Evolutionary conservation across 2,888 invertebrate species (phyloP).

Genomic region (Tanytarsus gracilentus): DNA sequence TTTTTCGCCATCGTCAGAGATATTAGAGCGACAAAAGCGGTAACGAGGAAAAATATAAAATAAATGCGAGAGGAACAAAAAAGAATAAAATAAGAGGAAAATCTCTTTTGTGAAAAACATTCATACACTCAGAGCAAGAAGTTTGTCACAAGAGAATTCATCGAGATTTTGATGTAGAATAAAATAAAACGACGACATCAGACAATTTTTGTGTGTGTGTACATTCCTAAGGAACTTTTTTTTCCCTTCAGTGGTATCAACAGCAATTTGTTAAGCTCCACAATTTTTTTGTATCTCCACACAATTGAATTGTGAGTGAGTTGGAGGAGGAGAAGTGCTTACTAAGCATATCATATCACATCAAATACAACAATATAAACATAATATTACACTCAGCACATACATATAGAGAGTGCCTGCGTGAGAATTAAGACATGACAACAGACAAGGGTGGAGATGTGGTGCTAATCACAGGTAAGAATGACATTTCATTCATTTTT

Average conservation of each 20-base stretch:
- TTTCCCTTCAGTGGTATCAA: no score
- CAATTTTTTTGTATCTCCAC: no score
- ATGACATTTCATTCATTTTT: constrained; percentile 17
- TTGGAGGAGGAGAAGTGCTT: no score
- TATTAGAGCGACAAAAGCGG: no score
- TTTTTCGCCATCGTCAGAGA: background rate
- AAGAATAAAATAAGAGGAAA: no score
- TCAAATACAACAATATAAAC: constrained; percentile 9
- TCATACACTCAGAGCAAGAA: background rate
- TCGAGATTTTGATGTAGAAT: background rate
- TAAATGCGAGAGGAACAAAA: background rate
- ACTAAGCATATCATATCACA: background rate
- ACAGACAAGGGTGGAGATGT: constrained; percentile 34
- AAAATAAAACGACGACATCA: background rate
- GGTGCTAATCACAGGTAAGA: constrained; percentile 36
- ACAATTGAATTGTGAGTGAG: no score
- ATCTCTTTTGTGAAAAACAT: background rate
- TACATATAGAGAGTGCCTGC: no score
- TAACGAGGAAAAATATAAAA: background rate
- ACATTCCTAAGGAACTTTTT: no score
- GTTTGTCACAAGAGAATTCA: background rate
- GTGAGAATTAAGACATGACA: constrained; percentile 30
- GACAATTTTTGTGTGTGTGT: background rate
- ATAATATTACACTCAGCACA: constrained; percentile 15
- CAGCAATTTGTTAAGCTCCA: no score